phyloP scores from a whole-genome alignment of 2,797 vertebrate species.

The Clarias pachynema region DNA sequence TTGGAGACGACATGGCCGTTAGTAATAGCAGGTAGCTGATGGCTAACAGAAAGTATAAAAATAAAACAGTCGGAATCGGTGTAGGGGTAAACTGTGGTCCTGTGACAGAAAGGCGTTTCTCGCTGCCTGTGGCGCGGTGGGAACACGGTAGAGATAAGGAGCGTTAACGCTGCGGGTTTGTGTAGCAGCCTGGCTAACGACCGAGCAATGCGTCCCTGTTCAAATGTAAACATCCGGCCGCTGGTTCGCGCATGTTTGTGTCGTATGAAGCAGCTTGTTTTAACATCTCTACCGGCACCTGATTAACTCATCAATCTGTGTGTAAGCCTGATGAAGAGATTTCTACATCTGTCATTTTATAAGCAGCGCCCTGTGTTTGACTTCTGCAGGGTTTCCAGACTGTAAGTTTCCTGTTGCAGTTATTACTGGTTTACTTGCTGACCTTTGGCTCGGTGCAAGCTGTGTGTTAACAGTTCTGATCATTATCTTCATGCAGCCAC shows the following conservation, averaged over 20 bases:
- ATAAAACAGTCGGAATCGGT: not conserved
- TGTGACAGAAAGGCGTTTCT: not conserved
- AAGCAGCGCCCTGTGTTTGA: not conserved
- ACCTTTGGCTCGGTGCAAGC: not conserved
- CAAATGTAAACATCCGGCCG: constrained; percentile 75
- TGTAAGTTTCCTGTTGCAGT: constrained; percentile 2
- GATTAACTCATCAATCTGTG: not conserved
- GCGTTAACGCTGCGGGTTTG: not conserved
- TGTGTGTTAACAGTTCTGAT: not conserved
- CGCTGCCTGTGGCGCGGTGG: not conserved
- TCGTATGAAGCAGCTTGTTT: not conserved
- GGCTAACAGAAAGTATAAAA: not conserved
- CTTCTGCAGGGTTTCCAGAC: not conserved
- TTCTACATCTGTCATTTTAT: not conserved
- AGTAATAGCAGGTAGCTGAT: not conserved
- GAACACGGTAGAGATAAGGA: not conserved
- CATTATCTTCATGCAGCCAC: not conserved
- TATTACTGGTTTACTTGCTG: not conserved
- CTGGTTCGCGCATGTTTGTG: constrained; percentile 7
- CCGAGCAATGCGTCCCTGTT: constrained; percentile 53
- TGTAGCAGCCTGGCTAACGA: constrained; percentile 1
- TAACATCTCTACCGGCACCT: not conserved
- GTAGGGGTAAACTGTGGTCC: not conserved
- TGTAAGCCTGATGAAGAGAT: too few relatives aligned
- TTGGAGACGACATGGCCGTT: not conserved